Conservation (phyloP, 2,888 invertebrate species). For the Catocala sponsa region DNA sequence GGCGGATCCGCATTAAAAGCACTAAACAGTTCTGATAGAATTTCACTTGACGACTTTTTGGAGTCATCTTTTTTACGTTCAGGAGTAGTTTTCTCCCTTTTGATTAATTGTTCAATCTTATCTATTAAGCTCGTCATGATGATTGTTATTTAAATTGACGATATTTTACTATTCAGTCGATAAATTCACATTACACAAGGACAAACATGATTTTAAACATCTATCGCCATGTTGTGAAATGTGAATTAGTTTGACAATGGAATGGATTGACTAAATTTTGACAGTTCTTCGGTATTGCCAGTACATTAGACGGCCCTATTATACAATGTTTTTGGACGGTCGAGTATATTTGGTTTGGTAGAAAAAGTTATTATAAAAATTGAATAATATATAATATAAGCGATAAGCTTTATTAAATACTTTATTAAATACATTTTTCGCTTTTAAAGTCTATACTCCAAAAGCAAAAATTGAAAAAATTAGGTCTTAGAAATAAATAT, state of each 20-base stretch:
- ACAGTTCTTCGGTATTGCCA: neutral
- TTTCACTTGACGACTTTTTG: slow-evolving; percentile 92
- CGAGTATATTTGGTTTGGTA: too few species aligned
- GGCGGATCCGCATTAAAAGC: slow-evolving; percentile 93
- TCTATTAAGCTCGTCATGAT: slow-evolving; percentile 78
- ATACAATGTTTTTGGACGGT: too few species aligned
- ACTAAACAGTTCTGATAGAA: slow-evolving; percentile 94
- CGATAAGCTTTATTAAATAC: too few species aligned
- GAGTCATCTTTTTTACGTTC: slow-evolving; percentile 80
- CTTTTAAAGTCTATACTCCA: too few species aligned
- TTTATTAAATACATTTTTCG: too few species aligned
- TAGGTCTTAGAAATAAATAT: too few species aligned
- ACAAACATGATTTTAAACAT: slow-evolving; percentile 19
- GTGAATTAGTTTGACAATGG: slow-evolving; percentile 17
- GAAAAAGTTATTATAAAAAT: too few species aligned
- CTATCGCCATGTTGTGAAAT: slow-evolving; percentile 40
- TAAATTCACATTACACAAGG: slow-evolving; percentile 20
- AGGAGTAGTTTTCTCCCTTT: slow-evolving; percentile 81
- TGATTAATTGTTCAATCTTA: slow-evolving; percentile 81
- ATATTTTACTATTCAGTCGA: slow-evolving; percentile 18
- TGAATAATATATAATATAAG: too few species aligned
- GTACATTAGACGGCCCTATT: too few species aligned
- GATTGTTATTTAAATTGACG: slow-evolving; percentile 16
- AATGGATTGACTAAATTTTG: slow-evolving; percentile 9
- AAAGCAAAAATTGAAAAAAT: too few species aligned